A percentile compares a stretch with the other conserved stretches of the same genome.
These are phyloP conservation scores for Thumatha senex DNA, from an alignment of 2,888 invertebrate species.

Conservation along the genomic window DNA sequence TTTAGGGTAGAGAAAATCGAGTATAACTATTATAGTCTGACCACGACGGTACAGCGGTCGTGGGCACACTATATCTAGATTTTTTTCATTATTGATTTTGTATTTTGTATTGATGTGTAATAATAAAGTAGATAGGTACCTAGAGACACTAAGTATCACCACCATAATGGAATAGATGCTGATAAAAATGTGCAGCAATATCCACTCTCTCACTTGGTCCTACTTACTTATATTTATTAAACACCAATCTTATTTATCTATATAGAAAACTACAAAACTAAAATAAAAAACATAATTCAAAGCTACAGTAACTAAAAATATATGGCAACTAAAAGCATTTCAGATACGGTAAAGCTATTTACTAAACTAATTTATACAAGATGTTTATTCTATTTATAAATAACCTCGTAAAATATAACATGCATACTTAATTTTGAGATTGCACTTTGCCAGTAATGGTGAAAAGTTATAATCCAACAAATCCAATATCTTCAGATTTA, in stretches of 20 bases:
- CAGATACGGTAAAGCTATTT: constrained; percentile 32
- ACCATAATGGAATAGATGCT: too few relatives aligned
- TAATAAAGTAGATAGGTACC: too few relatives aligned
- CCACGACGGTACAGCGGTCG: too few relatives aligned
- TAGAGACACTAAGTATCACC: too few relatives aligned
- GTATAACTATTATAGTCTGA: too few relatives aligned
- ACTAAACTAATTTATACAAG: constrained; percentile 49
- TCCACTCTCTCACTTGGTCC: too few relatives aligned
- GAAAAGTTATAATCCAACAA: background rate
- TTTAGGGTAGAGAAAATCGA: too few relatives aligned
- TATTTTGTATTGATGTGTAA: too few relatives aligned
- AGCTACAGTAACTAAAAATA: constrained; percentile 36
- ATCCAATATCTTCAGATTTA: background rate
- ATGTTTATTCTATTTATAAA: constrained; percentile 54
- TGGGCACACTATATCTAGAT: too few relatives aligned
- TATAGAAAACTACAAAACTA: background rate
- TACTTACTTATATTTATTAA: too few relatives aligned
- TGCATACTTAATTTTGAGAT: constrained; percentile 24
- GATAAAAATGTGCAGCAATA: too few relatives aligned
- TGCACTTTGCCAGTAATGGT: constrained; percentile 15
- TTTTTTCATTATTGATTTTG: too few relatives aligned
- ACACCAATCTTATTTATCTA: constrained; percentile 7
- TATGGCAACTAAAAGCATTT: constrained; percentile 65
- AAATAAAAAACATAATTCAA: constrained; percentile 2
- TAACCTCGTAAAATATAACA: constrained; percentile 33